Evolutionary conservation across 2,888 invertebrate species (phyloP), one percentile per base, ranked within the genome.

Genomic region (Allophyes oxyacanthae): DNA sequence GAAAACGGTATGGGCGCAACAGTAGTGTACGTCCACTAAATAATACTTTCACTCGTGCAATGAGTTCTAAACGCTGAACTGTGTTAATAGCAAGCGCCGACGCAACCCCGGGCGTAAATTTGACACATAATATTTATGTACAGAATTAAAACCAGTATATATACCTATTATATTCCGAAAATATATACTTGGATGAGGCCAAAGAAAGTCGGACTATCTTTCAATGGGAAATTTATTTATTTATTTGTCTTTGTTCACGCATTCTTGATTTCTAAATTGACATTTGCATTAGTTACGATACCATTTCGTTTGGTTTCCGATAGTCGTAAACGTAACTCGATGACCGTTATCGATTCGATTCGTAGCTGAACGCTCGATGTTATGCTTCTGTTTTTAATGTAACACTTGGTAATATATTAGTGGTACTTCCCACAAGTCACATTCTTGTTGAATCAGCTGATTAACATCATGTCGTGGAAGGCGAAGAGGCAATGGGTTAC

Each of bases 281-380:
- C 82, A 81, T 87, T 87, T 81, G 79, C 78, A 83, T 84, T 81
- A 82, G 77, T 84, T 85, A 83, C 70, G 79, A 82, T 82, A 70
- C 64, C 77, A 72, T 78, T 81, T 65, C 66, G 36, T 65, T 68
- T 76, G 68, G 68, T 73, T 68, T 71, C 57, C 66, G 69, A 77
- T 60, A 60, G 68, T 72, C 64, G 77, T 78, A 80, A 77, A 75
- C 69, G 69, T 65, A 67, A 72, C 65, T 79, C 61, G 67, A 76
- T 72, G 62, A 67, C 73, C 77, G 73, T 82, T 80, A 80, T 77
- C 75, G 66, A 77, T 77, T 75, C 62, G 64, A 73, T 79, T 72
- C 43, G 62, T 62, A 53, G 64, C 72, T 62, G 45, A 45, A 9
- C 4, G 51, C 25, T 59, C 36, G 44, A 40, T 64, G 59, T 43